These are phyloP conservation scores for Branchipolynoe longqiensis DNA, from an alignment of 2,888 invertebrate genomes.

Conservation along the genomic window DNA sequence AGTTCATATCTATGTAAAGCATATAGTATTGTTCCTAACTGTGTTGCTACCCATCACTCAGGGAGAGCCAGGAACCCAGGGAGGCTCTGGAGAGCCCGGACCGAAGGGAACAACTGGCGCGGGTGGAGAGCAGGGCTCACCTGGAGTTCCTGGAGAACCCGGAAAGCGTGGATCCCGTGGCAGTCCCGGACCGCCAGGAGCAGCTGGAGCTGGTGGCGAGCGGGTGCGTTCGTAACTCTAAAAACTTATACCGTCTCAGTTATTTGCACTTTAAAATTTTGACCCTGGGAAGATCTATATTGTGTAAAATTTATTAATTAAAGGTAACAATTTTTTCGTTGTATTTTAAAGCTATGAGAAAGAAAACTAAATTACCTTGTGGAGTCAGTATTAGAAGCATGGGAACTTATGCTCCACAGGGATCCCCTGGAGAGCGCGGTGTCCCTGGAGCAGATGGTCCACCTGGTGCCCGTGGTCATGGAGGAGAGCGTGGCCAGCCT, in stretches of 20 bases:
- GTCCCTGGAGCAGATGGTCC: conserved; percentile 64
- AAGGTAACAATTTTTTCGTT: no score
- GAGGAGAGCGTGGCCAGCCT: conserved; percentile 57
- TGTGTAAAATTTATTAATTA: no score
- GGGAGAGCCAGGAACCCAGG: conserved; percentile 61
- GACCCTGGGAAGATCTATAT: no score
- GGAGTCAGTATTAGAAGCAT: no score
- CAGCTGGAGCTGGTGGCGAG: conserved; percentile 66
- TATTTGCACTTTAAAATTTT: no score
- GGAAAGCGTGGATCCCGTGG: conserved; percentile 64
- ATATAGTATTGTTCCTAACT: neutral
- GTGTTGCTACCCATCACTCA: neutral
- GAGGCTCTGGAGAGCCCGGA: conserved; percentile 53
- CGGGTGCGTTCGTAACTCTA: conserved; percentile 50
- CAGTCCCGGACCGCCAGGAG: conserved; percentile 69
- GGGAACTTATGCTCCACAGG: conserved; percentile 10
- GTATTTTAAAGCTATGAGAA: no score
- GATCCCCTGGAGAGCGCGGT: conserved; percentile 62
- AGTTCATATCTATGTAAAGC: no score
- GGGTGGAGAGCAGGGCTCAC: conserved; percentile 59
- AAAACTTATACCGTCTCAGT: neutral
- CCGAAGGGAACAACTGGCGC: conserved; percentile 56
- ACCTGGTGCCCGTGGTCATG: conserved; percentile 63
- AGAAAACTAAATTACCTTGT: no score
- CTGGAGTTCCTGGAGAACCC: conserved; percentile 57